phyloP scores from a whole-genome alignment of 2,113 vertebrate species.

The Pelodiscus sinensis region DNA sequence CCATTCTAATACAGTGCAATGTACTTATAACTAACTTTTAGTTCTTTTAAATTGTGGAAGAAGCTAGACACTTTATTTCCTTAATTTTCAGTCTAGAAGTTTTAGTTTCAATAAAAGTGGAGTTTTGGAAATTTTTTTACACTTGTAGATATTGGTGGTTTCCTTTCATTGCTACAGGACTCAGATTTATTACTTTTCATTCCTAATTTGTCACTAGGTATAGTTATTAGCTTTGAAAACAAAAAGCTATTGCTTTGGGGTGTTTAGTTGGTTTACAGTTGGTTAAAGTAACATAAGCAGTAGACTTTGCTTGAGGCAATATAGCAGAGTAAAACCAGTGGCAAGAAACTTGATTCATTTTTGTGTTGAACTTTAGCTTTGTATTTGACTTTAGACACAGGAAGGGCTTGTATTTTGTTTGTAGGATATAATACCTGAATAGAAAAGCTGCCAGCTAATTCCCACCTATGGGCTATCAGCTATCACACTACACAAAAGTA shows the following conservation, averaged over 20 bases:
- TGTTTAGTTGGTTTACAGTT: neutral
- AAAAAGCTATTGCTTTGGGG: fast-evolving
- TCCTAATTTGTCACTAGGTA: neutral
- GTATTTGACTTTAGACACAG: neutral
- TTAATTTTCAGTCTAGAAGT: neutral
- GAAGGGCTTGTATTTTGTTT: neutral
- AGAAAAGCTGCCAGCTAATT: neutral
- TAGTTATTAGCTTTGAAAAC: neutral
- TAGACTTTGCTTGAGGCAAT: neutral
- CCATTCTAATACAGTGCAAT: neutral
- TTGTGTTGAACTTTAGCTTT: neutral
- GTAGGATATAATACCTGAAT: neutral
- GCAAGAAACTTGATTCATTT: neutral
- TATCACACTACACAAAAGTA: neutral
- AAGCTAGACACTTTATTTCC: neutral
- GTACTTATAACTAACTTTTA: neutral
- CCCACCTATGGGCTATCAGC: neutral
- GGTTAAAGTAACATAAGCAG: neutral
- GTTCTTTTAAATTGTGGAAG: slow-evolving; percentile 2
- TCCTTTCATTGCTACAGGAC: neutral
- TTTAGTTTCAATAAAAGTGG: neutral
- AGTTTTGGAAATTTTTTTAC: neutral
- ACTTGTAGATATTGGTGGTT: neutral
- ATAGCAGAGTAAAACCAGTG: neutral
- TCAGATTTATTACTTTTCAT: neutral